Conservation (phyloP, 2,113 vertebrate genomes). For the Sturnira hondurensis region DNA sequence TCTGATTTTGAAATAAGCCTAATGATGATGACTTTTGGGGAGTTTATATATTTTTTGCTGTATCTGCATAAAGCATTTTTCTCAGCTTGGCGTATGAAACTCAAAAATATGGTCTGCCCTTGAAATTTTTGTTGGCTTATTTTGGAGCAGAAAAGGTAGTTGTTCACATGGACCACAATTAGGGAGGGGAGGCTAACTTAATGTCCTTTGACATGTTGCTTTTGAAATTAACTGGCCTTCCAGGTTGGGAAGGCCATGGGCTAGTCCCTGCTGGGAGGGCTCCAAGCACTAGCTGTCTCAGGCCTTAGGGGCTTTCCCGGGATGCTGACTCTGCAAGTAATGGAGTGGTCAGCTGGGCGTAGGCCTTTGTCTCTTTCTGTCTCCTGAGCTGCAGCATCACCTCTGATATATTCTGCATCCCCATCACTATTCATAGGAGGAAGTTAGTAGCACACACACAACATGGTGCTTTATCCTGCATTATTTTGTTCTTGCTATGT, state of each 20-base stretch:
- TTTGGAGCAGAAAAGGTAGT: not conserved
- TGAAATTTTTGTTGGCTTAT: not conserved
- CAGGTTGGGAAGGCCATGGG: not conserved
- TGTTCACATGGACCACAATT: not conserved
- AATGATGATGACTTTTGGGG: constrained; percentile 56
- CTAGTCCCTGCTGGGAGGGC: fast-evolving
- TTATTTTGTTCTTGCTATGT: not conserved
- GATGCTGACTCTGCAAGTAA: not conserved
- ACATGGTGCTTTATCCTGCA: not conserved
- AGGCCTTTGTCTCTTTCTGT: not conserved
- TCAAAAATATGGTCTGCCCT: constrained; percentile 31
- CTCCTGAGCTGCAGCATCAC: not conserved
- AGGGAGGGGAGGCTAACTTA: not conserved
- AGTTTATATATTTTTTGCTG: constrained; percentile 16
- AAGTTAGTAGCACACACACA: not conserved
- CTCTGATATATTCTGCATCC: not conserved
- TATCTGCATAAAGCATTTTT: constrained; percentile 53
- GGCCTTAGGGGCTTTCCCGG: not conserved
- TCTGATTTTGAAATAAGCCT: constrained; percentile 60
- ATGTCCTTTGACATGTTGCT: not conserved
- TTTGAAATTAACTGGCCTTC: not conserved
- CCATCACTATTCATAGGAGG: fast-evolving
- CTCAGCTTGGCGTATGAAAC: constrained; percentile 22
- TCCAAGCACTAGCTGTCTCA: fast-evolving
- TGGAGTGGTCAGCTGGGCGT: fast-evolving